Evolutionary conservation across 1,140 invertebrate species (phyloP), one percentile per base, ranked within the genome.

Genomic region (Physella acuta): DNA sequence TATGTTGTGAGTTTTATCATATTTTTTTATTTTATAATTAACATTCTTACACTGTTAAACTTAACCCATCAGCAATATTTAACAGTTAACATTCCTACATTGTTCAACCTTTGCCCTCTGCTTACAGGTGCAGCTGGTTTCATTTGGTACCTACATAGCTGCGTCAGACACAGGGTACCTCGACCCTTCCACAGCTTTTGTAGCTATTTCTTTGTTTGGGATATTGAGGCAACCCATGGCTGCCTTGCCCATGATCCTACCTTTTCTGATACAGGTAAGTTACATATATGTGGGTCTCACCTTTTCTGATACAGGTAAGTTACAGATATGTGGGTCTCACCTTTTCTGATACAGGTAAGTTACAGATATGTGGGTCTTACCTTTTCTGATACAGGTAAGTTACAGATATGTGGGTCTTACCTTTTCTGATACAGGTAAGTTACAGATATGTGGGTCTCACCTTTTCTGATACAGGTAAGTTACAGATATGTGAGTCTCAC

Each of bases 171-270:
- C 79, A 17, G 91, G 93, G 82, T 88, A 94, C 68, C 87, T 68
- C 1, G 66, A 68, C 26, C 91, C 95, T 75, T 89, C 90, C 82
- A 95, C 89, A 79, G 97, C 88, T 72, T 99, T 99, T 88, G 95
- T 98, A 73, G 94, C 96, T 73, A 88, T 99, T 74, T 93, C 95
- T 82, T 90, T 99, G 79, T 98, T 99, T 88, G 98, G 98, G 87
- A 95, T 98, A 78, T 90, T 99, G 73, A 90, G 95, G 81, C 94
- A 97, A 84, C 95, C 97, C 76, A 89, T 90, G 73, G 81, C 82
- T 37, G 82, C 88, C 8, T 73, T 90, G 31, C 88, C 89, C 4
- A 88, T 88, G 83, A 78, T 89, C 36, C 85, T 89, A 52, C 79
- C 83, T 0, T 83, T 81, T 66, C 64, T 88, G 16, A 79, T 89